These are phyloP conservation scores for Pseudolaguvia tuberculata DNA, from an alignment of 2,113 vertebrate genomes.

Conservation along the genomic window DNA sequence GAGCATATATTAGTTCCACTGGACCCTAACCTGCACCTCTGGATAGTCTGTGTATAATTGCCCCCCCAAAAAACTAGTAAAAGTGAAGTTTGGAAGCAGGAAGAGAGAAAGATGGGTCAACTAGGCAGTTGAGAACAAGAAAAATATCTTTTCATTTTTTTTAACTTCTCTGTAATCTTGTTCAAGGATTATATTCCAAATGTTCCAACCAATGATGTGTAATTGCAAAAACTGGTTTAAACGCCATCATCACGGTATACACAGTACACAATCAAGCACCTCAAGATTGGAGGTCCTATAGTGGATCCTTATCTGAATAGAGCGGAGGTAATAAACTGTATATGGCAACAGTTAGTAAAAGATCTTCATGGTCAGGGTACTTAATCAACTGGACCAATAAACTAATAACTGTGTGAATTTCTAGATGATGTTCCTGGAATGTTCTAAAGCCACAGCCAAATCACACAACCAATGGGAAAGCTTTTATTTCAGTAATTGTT, in stretches of 20 bases:
- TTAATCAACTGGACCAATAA: not conserved
- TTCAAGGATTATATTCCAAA: not conserved
- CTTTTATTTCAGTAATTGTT: not conserved
- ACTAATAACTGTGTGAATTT: not conserved
- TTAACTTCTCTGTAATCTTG: constrained; percentile 47
- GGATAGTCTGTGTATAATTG: constrained; percentile 23
- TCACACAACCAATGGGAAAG: not conserved
- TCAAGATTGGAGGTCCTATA: not conserved
- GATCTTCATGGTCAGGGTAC: not conserved
- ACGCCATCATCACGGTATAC: no score
- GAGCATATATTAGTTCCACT: constrained; percentile 21
- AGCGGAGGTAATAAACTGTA: not conserved
- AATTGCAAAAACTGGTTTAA: not conserved
- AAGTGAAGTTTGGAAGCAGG: constrained; percentile 48
- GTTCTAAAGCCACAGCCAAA: not conserved
- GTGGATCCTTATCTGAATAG: not conserved
- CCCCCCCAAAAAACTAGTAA: constrained; percentile 50
- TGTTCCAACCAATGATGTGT: no score
- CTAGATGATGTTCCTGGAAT: not conserved
- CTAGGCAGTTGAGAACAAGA: constrained; percentile 52
- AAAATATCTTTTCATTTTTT: constrained; percentile 61
- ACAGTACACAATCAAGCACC: not conserved
- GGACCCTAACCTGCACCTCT: constrained; percentile 23
- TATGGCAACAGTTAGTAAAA: not conserved
- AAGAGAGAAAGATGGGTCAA: constrained; percentile 44